phyloP scores from a whole-genome alignment of 2,888 invertebrate species.

The Apodemia mormo region DNA sequence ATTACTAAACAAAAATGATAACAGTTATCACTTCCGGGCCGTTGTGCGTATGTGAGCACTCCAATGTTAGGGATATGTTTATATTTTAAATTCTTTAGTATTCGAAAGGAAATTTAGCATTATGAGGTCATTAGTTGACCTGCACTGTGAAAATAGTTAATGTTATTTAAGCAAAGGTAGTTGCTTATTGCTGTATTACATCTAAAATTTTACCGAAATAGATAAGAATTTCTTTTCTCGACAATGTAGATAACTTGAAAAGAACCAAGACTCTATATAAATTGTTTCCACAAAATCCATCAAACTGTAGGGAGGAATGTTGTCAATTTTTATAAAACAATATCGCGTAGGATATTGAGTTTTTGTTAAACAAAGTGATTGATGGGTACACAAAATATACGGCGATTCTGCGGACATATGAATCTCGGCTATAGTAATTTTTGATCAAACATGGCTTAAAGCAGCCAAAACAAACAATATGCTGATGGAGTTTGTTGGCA shows the following conservation, averaged over 20 bases:
- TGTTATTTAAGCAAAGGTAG: too few relatives aligned
- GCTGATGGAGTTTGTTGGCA: not conserved
- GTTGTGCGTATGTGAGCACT: too few relatives aligned
- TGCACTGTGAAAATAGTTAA: too few relatives aligned
- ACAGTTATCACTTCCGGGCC: too few relatives aligned
- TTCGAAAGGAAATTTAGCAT: too few relatives aligned
- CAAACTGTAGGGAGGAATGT: not conserved
- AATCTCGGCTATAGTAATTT: constrained; percentile 5
- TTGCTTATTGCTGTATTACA: too few relatives aligned
- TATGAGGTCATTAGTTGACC: too few relatives aligned
- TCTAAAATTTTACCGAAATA: too few relatives aligned
- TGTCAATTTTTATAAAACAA: not conserved
- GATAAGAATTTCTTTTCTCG: too few relatives aligned
- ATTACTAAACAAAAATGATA: too few relatives aligned
- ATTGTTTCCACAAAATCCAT: not conserved
- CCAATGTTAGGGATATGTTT: too few relatives aligned
- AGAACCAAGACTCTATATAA: not conserved
- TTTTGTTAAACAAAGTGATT: constrained; percentile 5
- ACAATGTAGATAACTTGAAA: not conserved
- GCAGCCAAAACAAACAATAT: constrained; percentile 12
- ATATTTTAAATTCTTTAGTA: too few relatives aligned
- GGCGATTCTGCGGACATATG: not conserved
- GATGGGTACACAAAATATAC: constrained; percentile 16
- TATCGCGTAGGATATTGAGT: constrained; percentile 2
- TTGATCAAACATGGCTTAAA: constrained; percentile 14